Evolutionary conservation across 1,140 invertebrate genomes (phyloP).

Genomic region (Holcopasites calliopsidis): DNA sequence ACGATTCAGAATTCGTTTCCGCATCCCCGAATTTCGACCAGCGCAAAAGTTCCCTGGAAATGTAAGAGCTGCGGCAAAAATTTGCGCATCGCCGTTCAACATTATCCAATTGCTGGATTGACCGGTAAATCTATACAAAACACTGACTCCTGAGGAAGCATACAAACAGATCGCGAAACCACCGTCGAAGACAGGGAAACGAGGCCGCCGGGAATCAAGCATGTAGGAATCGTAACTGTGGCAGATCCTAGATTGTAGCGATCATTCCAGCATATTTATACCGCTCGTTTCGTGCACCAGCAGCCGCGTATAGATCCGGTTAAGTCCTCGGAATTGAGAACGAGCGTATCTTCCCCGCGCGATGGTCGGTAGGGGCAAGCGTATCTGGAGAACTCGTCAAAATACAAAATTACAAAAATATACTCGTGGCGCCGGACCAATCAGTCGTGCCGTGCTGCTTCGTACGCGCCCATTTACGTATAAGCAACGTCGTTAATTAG

Average conservation of each 20-base stretch:
- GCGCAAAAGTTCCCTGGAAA: too few species aligned
- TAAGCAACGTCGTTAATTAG: slow-evolving; percentile 53
- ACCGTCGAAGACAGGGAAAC: too few species aligned
- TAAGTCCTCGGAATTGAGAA: not conserved
- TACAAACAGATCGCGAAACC: too few species aligned
- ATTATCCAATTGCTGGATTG: too few species aligned
- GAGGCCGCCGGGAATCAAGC: too few species aligned
- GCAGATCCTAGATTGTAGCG: not conserved
- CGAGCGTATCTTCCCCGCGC: slow-evolving; percentile 19
- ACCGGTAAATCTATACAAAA: too few species aligned
- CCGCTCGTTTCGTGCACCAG: not conserved
- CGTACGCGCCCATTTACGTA: slow-evolving; percentile 56
- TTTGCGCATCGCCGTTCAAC: too few species aligned
- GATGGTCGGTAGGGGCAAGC: slow-evolving; percentile 19
- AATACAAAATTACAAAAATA: slow-evolving; percentile 75
- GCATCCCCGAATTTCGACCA: too few species aligned
- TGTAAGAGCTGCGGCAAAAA: too few species aligned
- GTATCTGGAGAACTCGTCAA: slow-evolving; percentile 47
- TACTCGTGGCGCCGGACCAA: slow-evolving; percentile 62
- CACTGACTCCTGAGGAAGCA: too few species aligned
- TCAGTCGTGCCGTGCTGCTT: slow-evolving; percentile 42
- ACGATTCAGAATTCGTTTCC: too few species aligned
- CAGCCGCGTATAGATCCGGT: not conserved
- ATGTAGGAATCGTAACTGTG: too few species aligned
- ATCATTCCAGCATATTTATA: not conserved